Conservation (phyloP, 2,888 invertebrate species). For the Drymonia ruficornis region DNA sequence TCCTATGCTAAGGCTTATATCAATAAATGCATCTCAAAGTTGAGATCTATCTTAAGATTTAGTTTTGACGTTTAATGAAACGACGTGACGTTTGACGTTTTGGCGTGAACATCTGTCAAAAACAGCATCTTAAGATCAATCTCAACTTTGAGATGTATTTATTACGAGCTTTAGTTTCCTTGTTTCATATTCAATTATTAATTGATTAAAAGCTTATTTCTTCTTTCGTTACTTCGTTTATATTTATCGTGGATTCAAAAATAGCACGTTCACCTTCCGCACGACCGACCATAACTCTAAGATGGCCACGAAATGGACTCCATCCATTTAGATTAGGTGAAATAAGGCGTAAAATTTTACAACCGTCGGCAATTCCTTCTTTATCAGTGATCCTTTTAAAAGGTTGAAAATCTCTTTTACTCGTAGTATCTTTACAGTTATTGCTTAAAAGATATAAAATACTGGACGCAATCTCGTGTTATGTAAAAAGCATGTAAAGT, state of each 20-base stretch:
- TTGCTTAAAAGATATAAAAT: constrained; percentile 12
- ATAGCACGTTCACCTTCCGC: constrained; percentile 23
- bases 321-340: constrained; percentile 45
- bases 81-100: too few relatives aligned
- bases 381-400: constrained; percentile 24
- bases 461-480: constrained; percentile 29
- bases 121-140: too few relatives aligned
- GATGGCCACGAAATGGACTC: constrained; percentile 31
- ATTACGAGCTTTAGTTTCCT: too few relatives aligned
- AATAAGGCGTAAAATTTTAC: constrained; percentile 45
- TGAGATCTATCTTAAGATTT: too few relatives aligned
- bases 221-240: neutral
- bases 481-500: constrained; percentile 26
- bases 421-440: constrained; percentile 15
- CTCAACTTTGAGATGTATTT: too few relatives aligned
- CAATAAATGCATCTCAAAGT: too few relatives aligned
- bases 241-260: constrained; percentile 21
- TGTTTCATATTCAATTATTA: neutral
- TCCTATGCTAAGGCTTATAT: too few relatives aligned
- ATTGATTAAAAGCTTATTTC: constrained; percentile 8
- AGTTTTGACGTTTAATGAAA: too few relatives aligned
- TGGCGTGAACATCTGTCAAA: too few relatives aligned
- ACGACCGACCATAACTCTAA: constrained; percentile 34
- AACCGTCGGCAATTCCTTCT: constrained; percentile 26
- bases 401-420: constrained; percentile 9